Conservation (phyloP, 37 sponge, comb jelly and placozoan genomes). For the Chondrilla cf. caribensis region DNA sequence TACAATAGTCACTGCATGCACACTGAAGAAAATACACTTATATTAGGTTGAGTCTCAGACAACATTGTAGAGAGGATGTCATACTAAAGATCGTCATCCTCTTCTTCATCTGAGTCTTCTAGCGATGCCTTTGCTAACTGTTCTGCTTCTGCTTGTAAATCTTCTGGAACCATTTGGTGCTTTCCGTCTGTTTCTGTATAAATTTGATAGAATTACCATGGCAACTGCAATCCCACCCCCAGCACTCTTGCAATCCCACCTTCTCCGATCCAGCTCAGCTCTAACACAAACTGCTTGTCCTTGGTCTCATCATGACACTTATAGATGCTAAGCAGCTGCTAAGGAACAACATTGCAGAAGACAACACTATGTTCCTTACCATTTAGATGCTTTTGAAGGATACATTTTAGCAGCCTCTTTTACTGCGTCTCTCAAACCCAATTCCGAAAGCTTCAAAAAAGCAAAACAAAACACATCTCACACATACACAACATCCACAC, state of each 20-base stretch:
- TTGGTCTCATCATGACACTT: slow-evolving; percentile 96
- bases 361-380: not conserved
- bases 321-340: slow-evolving; percentile 60
- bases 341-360: not conserved
- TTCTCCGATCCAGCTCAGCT: slow-evolving; percentile 98
- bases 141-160: slow-evolving; percentile 43
- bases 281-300: slow-evolving; percentile 94
- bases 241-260: slow-evolving; percentile 28
- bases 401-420: slow-evolving; percentile 93
- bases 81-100: slow-evolving; percentile 42
- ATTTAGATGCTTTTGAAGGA: slow-evolving; percentile 7
- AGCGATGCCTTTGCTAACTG: slow-evolving; percentile 63
- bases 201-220: not conserved
- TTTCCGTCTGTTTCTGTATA: slow-evolving; percentile 54
- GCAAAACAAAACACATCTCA: not conserved
- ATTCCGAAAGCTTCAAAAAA: slow-evolving; percentile 59
- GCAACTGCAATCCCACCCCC: no score
- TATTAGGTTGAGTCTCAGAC: no score
- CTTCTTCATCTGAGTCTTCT: slow-evolving; percentile 72
- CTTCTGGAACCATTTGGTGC: slow-evolving; percentile 70
- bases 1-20: no score
- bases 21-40: no score
- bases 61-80: no score
- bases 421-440: slow-evolving; percentile 76
- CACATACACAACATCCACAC: no score